Percentiles rank a stretch among this genome's conserved stretches.
phyloP scores from a whole-genome alignment of 1,140 invertebrate species.

The Drosophila virilis region DNA sequence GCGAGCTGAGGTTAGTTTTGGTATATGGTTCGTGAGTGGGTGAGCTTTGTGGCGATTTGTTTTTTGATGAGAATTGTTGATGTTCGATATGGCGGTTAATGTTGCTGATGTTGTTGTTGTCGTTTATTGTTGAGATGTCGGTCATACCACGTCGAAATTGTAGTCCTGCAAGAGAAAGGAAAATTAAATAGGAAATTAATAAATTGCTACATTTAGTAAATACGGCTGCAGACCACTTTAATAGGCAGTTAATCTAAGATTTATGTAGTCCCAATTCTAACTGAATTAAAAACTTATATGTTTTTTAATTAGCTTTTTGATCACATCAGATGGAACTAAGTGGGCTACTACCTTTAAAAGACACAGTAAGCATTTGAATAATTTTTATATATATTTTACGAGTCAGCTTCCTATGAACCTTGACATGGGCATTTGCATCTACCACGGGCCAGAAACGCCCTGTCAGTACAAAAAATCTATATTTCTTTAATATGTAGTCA shows the following conservation, averaged over 20 bases:
- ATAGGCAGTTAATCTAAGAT: too few species aligned
- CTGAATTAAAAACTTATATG: conserved; percentile 36
- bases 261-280: neutral
- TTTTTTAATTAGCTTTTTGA: conserved; percentile 75
- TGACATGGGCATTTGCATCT: too few species aligned
- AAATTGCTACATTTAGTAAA: neutral
- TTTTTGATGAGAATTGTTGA: conserved; percentile 64
- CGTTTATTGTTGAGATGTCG: conserved; percentile 83
- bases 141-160: conserved; percentile 84
- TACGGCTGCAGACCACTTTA: neutral
- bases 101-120: conserved; percentile 76
- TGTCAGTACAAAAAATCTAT: too few species aligned
- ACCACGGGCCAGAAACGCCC: too few species aligned
- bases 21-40: conserved; percentile 48
- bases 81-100: conserved; percentile 75
- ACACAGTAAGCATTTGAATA: too few species aligned
- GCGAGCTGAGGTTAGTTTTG: conserved; percentile 36
- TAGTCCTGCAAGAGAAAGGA: conserved; percentile 62
- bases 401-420: too few species aligned
- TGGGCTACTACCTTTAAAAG: conserved; percentile 1
- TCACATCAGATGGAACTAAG: conserved; percentile 16
- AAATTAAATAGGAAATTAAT: neutral
- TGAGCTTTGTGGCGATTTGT: conserved; percentile 77
- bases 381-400: too few species aligned
- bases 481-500: too few species aligned